phyloP scores from a whole-genome alignment of 2,888 invertebrate species.

The Mactromeris polynyma region DNA sequence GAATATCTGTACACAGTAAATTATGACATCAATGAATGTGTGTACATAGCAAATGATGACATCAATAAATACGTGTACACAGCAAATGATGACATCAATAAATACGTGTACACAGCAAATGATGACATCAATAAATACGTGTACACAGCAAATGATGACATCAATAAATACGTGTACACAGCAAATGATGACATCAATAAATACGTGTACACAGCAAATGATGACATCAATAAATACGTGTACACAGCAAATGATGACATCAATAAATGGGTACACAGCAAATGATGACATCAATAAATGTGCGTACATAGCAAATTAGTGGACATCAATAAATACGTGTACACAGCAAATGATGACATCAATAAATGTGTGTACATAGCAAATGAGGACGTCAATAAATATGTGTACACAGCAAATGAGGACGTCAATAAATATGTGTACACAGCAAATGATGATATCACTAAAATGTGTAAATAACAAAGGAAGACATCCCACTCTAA shows the following conservation, averaged over 20 bases:
- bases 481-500: neutral
- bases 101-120: neutral
- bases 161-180: too few species aligned
- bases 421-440: neutral
- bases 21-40: neutral
- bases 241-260: too few species aligned
- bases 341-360: constrained; percentile 11
- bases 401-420: neutral
- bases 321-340: neutral
- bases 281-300: neutral
- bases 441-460: too few species aligned
- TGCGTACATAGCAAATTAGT: neutral
- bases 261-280: too few species aligned
- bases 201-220: too few species aligned
- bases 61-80: neutral
- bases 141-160: too few species aligned
- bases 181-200: too few species aligned
- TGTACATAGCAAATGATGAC: neutral
- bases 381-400: neutral
- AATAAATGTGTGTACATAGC: neutral
- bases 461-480: neutral
- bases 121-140: too few species aligned
- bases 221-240: too few species aligned
- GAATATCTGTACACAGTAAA: neutral
- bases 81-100: neutral